These are phyloP conservation scores for Chydorus sphaericus DNA, from an alignment of 2,888 invertebrate species.

Conservation along the genomic window DNA sequence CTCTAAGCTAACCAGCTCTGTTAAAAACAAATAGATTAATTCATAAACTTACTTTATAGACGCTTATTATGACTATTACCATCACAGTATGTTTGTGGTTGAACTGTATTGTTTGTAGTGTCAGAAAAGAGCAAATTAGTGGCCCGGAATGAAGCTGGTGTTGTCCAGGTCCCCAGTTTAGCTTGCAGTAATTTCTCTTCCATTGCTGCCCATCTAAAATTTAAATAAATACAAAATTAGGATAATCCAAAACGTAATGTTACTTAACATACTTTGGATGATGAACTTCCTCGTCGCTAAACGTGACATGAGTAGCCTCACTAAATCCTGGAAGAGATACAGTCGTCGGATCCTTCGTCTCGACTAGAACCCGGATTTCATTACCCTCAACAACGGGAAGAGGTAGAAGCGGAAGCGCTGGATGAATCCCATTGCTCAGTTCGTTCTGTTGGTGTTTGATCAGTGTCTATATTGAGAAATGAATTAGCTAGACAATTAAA, in stretches of 20 bases:
- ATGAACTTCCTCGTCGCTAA: constrained; percentile 26
- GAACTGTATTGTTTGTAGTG: constrained; percentile 21
- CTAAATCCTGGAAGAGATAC: constrained; percentile 26
- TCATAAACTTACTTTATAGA: constrained; percentile 7
- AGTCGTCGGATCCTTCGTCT: constrained; percentile 34
- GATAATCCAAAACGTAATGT: not conserved
- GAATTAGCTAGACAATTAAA: not conserved
- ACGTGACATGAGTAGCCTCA: constrained; percentile 24
- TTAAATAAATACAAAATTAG: not conserved
- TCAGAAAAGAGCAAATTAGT: constrained; percentile 51
- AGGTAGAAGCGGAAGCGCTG: constrained; percentile 46
- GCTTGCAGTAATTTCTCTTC: constrained; percentile 62
- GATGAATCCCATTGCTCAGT: constrained; percentile 19
- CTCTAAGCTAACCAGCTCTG: constrained; percentile 53
- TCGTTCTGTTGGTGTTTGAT: constrained; percentile 19
- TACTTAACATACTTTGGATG: constrained; percentile 12
- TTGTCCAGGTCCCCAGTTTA: constrained; percentile 47
- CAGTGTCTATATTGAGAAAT: constrained; percentile 23
- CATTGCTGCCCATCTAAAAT: constrained; percentile 45
- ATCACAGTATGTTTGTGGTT: not conserved
- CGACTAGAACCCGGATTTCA: constrained; percentile 52
- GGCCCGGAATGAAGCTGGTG: constrained; percentile 64
- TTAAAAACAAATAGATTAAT: constrained; percentile 19
- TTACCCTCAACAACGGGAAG: constrained; percentile 55
- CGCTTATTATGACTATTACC: not conserved